phyloP scores from a whole-genome alignment of 2,888 invertebrate genomes.

The Trichopoda pennipes region DNA sequence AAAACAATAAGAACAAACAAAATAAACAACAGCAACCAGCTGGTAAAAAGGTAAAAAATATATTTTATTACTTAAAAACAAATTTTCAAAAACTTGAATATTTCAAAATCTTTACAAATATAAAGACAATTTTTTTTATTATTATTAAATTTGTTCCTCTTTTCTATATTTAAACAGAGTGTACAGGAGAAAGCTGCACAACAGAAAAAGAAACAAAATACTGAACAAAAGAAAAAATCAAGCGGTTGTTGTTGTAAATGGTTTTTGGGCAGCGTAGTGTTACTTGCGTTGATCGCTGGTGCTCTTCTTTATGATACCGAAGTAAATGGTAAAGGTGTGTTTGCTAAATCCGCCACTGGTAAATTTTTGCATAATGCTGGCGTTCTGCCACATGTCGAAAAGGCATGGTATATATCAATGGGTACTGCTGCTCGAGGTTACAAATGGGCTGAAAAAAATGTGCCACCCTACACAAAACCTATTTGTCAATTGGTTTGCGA shows the following conservation, averaged over 20 bases:
- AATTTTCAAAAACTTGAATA: not conserved
- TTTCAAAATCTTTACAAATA: slow-evolving; percentile 1
- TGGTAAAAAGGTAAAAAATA: slow-evolving; percentile 77
- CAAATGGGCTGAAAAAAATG: slow-evolving; percentile 85
- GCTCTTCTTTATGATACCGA: slow-evolving; percentile 86
- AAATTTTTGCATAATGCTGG: slow-evolving; percentile 85
- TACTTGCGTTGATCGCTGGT: slow-evolving; percentile 84
- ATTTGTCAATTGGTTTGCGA: slow-evolving; percentile 85
- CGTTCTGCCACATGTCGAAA: slow-evolving; percentile 84
- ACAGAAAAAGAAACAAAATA: slow-evolving; percentile 77
- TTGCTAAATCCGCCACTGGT: slow-evolving; percentile 86
- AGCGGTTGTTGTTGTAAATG: slow-evolving; percentile 84
- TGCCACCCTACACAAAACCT: slow-evolving; percentile 86
- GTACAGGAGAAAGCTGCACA: slow-evolving; percentile 78
- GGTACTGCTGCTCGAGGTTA: slow-evolving; percentile 85
- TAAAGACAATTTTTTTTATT: not conserved
- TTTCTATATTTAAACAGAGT: slow-evolving; percentile 68
- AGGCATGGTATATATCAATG: slow-evolving; percentile 84
- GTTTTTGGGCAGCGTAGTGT: slow-evolving; percentile 84
- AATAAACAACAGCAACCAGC: slow-evolving; percentile 75
- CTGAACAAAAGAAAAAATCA: slow-evolving; percentile 73
- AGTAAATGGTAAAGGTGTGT: slow-evolving; percentile 85
- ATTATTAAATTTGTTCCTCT: slow-evolving; percentile 31
- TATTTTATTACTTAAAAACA: not conserved
- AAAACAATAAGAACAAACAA: slow-evolving; percentile 80